These are phyloP conservation scores for Microtus richardsoni DNA, from an alignment of 2,113 vertebrate genomes.

Conservation along the genomic window DNA sequence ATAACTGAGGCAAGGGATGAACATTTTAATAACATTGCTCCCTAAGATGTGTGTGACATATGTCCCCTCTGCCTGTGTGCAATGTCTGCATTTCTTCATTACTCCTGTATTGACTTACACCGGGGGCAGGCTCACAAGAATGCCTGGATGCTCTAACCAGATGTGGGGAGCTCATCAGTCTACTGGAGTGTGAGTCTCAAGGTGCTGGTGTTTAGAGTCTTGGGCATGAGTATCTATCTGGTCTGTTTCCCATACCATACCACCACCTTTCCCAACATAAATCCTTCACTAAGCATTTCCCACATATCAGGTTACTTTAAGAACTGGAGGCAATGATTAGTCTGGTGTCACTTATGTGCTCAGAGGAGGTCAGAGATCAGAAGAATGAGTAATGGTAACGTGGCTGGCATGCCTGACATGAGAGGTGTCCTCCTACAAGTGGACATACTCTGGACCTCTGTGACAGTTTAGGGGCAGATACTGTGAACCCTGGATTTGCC, in stretches of 20 bases:
- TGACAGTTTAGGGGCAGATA: not conserved
- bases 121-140: not conserved
- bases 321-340: not conserved
- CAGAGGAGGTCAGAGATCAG: not conserved
- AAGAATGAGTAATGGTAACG: fast-evolving
- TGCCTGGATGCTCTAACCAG: not conserved
- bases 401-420: not conserved
- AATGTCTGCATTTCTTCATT: not conserved
- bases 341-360: too few relatives aligned
- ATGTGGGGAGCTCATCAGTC: not conserved
- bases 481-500: not conserved
- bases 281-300: not conserved
- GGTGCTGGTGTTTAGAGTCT: not conserved
- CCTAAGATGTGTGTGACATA: too few relatives aligned
- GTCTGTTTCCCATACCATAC: not conserved
- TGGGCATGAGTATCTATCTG: fast-evolving
- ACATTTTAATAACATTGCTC: not conserved
- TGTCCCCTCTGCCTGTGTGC: not conserved
- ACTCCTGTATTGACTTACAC: too few relatives aligned
- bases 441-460: not conserved
- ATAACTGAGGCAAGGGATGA: not conserved
- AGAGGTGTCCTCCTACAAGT: not conserved
- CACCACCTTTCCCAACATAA: not conserved
- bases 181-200: not conserved
- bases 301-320: not conserved